These are phyloP conservation scores for Eulithis testata DNA, from an alignment of 2,888 invertebrate species.

Conservation along the genomic window DNA sequence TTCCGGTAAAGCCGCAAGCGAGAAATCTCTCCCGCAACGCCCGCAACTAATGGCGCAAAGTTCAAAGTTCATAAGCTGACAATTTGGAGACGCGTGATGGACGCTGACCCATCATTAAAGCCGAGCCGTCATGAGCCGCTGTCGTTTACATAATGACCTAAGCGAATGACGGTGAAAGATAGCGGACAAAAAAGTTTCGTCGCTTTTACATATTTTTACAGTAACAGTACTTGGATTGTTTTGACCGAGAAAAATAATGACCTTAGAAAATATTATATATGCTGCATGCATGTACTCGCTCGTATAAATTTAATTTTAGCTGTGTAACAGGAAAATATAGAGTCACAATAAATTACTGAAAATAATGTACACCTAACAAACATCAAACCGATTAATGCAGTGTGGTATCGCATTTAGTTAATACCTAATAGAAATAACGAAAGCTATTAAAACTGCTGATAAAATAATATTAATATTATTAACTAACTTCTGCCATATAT, in stretches of 20 bases:
- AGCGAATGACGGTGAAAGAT: constrained; percentile 61
- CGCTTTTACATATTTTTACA: constrained; percentile 47
- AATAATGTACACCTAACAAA: too few relatives aligned
- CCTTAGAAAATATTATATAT: not conserved
- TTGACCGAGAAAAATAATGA: not conserved
- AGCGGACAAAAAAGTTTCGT: constrained; percentile 47
- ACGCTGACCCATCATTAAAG: constrained; percentile 59
- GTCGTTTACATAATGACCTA: constrained; percentile 67
- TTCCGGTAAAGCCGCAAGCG: constrained; percentile 9
- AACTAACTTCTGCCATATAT: too few relatives aligned
- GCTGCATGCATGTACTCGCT: not conserved
- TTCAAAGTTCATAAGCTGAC: constrained; percentile 59
- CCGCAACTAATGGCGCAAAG: constrained; percentile 38
- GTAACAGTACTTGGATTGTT: constrained; percentile 17
- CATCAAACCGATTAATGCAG: too few relatives aligned
- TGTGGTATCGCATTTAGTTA: too few relatives aligned
- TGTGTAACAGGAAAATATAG: not conserved
- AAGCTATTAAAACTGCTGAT: too few relatives aligned
- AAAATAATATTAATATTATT: too few relatives aligned
- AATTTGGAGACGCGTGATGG: constrained; percentile 58
- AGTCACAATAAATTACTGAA: too few relatives aligned
- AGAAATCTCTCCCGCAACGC: constrained; percentile 14
- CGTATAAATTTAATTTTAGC: not conserved
- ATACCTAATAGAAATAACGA: too few relatives aligned
- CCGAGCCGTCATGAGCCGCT: constrained; percentile 42